A percentile compares a stretch with the other conserved stretches of the same genome.
These are phyloP conservation scores for Chinchilla lanigera DNA, from an alignment of 2,113 vertebrate species.

Conservation along the genomic window DNA sequence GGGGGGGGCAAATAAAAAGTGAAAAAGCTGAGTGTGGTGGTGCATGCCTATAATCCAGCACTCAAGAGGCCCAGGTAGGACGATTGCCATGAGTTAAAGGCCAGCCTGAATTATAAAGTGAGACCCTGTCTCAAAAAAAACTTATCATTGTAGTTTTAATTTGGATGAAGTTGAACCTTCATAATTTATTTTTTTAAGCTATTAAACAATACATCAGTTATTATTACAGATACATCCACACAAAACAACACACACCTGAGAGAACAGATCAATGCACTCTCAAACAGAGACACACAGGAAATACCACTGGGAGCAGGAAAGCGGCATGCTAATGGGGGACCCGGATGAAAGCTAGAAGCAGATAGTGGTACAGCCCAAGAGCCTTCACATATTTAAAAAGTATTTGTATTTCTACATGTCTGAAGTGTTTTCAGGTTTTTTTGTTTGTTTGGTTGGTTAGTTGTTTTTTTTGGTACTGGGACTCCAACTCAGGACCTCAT, in stretches of 20 bases:
- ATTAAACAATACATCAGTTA: background rate
- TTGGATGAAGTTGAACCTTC: background rate
- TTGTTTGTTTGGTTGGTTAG: too few species aligned
- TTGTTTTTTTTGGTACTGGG: too few species aligned
- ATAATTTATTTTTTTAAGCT: background rate
- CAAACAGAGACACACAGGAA: background rate
- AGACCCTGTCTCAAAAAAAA: background rate
- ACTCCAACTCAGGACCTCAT: too few species aligned
- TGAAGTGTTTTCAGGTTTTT: background rate
- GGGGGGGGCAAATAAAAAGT: too few species aligned
- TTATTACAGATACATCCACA: background rate
- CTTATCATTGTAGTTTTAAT: background rate
- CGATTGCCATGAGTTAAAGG: background rate
- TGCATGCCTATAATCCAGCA: background rate
- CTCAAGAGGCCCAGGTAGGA: background rate
- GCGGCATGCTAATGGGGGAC: background rate
- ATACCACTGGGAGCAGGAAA: background rate
- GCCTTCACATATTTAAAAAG: background rate
- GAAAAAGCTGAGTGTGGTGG: background rate
- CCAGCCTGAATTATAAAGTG: background rate
- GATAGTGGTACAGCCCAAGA: background rate
- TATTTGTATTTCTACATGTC: background rate
- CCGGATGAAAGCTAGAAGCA: background rate
- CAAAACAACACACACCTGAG: background rate
- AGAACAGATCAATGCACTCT: background rate